Percentiles rank a stretch among this genome's conserved stretches.
These are phyloP conservation scores for Rhynchotus rufescens DNA, from an alignment of 2,797 vertebrate species.

Conservation along the genomic window DNA sequence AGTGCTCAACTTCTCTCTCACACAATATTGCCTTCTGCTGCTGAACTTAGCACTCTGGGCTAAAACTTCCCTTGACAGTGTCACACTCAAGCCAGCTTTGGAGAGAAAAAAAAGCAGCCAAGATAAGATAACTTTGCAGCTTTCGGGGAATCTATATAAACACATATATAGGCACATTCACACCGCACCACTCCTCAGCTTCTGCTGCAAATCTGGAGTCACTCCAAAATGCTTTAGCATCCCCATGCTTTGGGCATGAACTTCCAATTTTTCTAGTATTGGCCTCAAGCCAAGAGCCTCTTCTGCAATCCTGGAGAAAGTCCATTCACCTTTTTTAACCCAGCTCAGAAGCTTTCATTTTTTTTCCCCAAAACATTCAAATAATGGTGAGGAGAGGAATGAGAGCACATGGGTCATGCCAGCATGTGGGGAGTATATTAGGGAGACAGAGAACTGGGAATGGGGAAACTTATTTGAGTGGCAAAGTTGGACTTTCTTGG, in stretches of 20 bases:
- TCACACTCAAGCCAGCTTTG: neutral
- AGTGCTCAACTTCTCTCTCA: neutral
- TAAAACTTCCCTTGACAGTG: neutral
- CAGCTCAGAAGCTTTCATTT: neutral
- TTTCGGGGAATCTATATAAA: neutral
- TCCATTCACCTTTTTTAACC: neutral
- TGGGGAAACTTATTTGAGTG: neutral
- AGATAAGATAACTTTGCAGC: neutral
- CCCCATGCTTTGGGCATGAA: neutral
- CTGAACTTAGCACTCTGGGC: neutral
- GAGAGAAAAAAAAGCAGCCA: neutral
- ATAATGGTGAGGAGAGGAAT: neutral
- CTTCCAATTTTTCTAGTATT: neutral
- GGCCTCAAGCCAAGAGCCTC: neutral
- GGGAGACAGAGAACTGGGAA: neutral
- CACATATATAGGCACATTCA: neutral
- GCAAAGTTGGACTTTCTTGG: neutral
- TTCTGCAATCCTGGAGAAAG: conserved; percentile 14
- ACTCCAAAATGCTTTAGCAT: neutral
- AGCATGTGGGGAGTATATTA: neutral
- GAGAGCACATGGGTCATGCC: neutral
- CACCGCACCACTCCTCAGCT: neutral
- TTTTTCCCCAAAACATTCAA: neutral
- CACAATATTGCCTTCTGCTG: neutral
- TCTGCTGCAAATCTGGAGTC: neutral